Conservation (phyloP, 1,140 invertebrate genomes). For the Drosophila subpulchrella region DNA sequence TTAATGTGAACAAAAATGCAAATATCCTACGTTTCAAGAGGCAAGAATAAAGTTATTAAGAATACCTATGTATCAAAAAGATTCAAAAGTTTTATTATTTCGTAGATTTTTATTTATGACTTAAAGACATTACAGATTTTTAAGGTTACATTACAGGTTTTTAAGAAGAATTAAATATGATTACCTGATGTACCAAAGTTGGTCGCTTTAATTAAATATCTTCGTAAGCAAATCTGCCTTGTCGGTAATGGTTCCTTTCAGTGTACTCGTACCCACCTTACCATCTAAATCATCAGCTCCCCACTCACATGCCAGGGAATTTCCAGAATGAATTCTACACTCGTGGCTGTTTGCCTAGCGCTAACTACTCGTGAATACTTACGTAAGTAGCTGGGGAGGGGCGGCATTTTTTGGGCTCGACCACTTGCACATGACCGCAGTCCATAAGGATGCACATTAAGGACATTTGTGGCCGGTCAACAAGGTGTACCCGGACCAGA, state of each 20-base stretch:
- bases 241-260: neutral
- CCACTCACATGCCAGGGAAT: constrained; percentile 18
- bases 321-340: constrained; percentile 31
- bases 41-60: no score
- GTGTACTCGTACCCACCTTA: neutral
- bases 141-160: no score
- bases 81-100: no score
- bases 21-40: no score
- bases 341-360: constrained; percentile 47
- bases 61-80: no score
- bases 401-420: constrained; percentile 59
- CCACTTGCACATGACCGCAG: constrained; percentile 73
- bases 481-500: constrained; percentile 62
- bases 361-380: constrained; percentile 43
- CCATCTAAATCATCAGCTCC: constrained; percentile 26
- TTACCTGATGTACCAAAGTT: no score
- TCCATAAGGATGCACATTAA: constrained; percentile 81
- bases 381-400: constrained; percentile 8
- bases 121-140: no score
- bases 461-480: constrained; percentile 80
- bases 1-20: neutral
- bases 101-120: no score
- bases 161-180: no score
- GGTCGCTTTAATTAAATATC: no score
- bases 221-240: no score